Base-by-base conservation (phyloP, 2,888 invertebrate species). In the Nomada hirtipes region DNA sequence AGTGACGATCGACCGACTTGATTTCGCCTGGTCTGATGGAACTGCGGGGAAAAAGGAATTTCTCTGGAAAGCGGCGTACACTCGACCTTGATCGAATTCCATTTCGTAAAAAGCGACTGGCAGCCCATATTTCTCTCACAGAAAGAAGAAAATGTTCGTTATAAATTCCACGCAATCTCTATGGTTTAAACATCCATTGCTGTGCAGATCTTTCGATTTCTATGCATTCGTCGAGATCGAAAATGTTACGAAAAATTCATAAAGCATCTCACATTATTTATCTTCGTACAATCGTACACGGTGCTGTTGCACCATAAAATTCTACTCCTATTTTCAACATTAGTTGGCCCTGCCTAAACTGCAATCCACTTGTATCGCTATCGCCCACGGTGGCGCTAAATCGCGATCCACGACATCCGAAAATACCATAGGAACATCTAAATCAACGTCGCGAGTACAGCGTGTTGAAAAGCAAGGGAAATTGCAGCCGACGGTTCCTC, bases 1-100 rank as follows among this genome's bases (percentile, higher is more conserved):
- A 74, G 74, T 67, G 76, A 85, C 79, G 77, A 85, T 85, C 79
- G 82, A 78, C 52, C 42, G 53, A 36, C 77, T 60, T 47, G 70
- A 77, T 67, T 76, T 42, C 53, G 44, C 29, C 47, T 29, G 13
- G 29, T 9, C 42, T 47, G 76, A 75, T 77, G 52, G 77, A 70
- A 69, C 52, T 13, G 50, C 29, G 50, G 52, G 23, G 15, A 52
- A 70, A 65, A 77, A n/a, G 53, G 64, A 44, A 63, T 63, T 52
- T 59, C 61, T 15, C 44, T 36, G 15, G 26, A 26, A 63, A 50
- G 42, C 47, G 61, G 4, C 23, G 52, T 20, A 47, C 44, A 36
- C 36, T 36, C 36, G 57, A 65, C 42, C 65, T 61, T 47, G 65
- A 52, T 75, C 60, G 78, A 61, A 78, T 68, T 78, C 68, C 78